These are phyloP conservation scores for Kryphioiulus occultus DNA, from an alignment of 2,888 invertebrate species.

Conservation along the genomic window DNA sequence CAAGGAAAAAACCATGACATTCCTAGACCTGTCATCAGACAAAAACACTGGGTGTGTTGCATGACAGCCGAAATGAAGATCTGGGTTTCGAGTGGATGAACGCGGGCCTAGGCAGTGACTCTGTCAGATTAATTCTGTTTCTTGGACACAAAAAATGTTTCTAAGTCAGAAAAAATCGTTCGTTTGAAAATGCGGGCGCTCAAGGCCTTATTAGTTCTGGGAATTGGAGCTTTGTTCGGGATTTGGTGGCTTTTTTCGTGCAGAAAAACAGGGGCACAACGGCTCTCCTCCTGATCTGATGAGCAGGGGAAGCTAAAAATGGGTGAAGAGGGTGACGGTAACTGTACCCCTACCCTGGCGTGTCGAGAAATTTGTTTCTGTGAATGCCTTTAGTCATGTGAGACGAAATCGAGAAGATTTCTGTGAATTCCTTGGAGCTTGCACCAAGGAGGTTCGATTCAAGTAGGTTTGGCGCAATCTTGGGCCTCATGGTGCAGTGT, in stretches of 20 bases:
- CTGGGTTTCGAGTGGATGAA: neutral
- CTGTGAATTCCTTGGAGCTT: neutral
- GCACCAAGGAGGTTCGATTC: too few species aligned
- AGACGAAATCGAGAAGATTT: neutral
- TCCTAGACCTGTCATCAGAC: neutral
- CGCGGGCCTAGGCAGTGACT: neutral
- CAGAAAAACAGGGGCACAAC: neutral
- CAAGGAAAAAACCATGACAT: neutral
- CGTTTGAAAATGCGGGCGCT: neutral
- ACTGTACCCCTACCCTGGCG: neutral
- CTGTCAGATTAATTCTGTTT: neutral
- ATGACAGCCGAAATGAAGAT: neutral
- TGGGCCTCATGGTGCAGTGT: too few species aligned
- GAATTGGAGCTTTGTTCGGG: neutral
- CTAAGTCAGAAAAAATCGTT: too few species aligned
- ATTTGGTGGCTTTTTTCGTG: neutral
- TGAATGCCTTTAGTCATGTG: neutral
- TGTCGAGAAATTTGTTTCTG: neutral
- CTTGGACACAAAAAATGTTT: neutral
- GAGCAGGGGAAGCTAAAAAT: neutral
- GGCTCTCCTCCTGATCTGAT: neutral
- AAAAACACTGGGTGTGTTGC: neutral
- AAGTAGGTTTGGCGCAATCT: too few species aligned
- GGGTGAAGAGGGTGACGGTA: neutral
- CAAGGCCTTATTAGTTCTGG: constrained; percentile 5